Conservation (phyloP, 2,888 invertebrate genomes). For the Idaea straminata region DNA sequence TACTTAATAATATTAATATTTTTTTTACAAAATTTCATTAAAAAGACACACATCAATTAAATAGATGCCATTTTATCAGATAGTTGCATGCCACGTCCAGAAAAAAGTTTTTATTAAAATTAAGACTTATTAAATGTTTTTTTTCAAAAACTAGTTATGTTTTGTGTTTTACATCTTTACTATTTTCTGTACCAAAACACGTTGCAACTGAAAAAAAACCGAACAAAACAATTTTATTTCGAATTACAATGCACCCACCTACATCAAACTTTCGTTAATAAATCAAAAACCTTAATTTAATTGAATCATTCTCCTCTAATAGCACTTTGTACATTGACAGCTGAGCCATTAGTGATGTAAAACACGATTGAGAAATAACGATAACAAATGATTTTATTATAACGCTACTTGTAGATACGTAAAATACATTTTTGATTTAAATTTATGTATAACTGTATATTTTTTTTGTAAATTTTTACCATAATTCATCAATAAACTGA, state of each 20-base stretch:
- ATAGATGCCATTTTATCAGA: too few species aligned
- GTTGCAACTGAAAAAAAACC: background rate
- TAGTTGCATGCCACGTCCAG: too few species aligned
- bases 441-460: background rate
- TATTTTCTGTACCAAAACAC: background rate
- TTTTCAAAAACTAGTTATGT: background rate
- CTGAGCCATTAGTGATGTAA: conserved; percentile 55
- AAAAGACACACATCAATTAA: too few species aligned
- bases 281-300: conserved; percentile 68
- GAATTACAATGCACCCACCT: background rate
- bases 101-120: too few species aligned
- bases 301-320: conserved; percentile 69
- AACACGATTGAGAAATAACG: conserved; percentile 39
- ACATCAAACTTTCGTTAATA: conserved; percentile 30
- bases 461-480: background rate
- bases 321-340: conserved; percentile 70
- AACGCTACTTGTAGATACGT: conserved; percentile 6
- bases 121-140: too few species aligned
- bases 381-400: conserved; percentile 14
- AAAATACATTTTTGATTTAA: background rate
- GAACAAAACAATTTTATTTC: background rate
- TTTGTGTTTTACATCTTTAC: background rate
- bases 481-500: background rate
- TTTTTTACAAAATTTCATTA: too few species aligned
- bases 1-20: too few species aligned